Evolutionary conservation across 92 coral and sea anemone genomes (phyloP), one percentile per base, ranked within the genome.

Genomic region (Umimayanthus kanabou): DNA sequence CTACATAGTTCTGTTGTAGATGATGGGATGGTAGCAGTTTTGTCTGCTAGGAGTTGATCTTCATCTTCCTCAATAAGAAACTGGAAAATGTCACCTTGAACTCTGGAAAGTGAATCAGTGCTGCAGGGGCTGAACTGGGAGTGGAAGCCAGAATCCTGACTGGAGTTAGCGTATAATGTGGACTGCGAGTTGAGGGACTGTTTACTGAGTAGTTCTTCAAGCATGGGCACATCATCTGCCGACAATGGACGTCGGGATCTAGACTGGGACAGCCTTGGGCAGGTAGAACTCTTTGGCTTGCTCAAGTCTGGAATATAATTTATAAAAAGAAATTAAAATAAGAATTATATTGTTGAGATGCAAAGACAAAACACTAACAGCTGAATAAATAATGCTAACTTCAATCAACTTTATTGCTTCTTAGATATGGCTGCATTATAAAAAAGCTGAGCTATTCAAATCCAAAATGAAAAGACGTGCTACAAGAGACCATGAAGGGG

Each of bases 241-340:
- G 93, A 91, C 25, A 91, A 57, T 14, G 93, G 93, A 23, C 93
- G 85, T 15, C 93, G 89, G 20, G 89, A 84, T 73, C 93, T 49
- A 40, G 88, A 76, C 65, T 65, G 73, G 65, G 25, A 37, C 61
- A 82, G 42, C 76, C 77, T 82, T 67, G 86, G 77, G 39, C 86
- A 82, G 6, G 86, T 40, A 1, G 61, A 82, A n/a, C 86, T 82
- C 76, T 82, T 82, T 13, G 28, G 77, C 40, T 50, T 45, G 22
- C 50, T 73, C 72, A 67, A 82, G 42, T 82, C 86, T 82, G 10
- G 1, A 29, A 25, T 69, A 30, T 16, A 15, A 39, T 37, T 6
- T 61, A 39, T 10, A 14, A 37, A 81, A 64, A 80, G n/a, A 76
- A 3, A 40, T 33, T 33, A 33, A 33, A n/a, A n/a, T n/a, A n/a